Evolutionary conservation across 2,888 invertebrate genomes (phyloP), one percentile per base, ranked within the genome.

Genomic region (Heliothis peltigera): DNA sequence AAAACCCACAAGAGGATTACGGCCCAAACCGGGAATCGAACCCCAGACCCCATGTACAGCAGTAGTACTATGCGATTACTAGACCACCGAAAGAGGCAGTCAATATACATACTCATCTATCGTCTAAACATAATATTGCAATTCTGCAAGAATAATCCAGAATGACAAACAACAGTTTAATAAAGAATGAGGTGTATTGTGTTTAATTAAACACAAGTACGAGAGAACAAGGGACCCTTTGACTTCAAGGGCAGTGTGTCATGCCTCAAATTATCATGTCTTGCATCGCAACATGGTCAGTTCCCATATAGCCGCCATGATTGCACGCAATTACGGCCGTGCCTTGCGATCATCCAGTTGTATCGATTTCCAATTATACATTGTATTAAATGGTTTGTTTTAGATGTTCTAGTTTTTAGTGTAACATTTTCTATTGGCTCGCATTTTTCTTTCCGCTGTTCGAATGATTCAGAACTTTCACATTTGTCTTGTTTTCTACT

Each of bases 221-320:
- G 49, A 35, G 58, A 57, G 64, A 47, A 81, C 73, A 77, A 75
- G 70, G 63, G 61, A 60, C 70, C 73, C 74, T 69, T 79, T 76
- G 68, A 55, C 59, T 80, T 70, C 81, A 84, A 83, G 86, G 84
- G 65, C 79, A 79, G 74, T 79, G 66, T 75, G 62, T 79, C 54
- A 53, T 62, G 56, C 17, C 60, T 58, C 65, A 54, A 69, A 81
- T 79, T 77, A 81, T 71, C 79, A 67, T 66, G 72, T 75, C 60
- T 68, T 66, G 51, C 15, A 70, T 69, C 57, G 48, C 64, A 64
- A 65, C 47, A 54, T 59, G 69, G 60, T 43, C 64, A 64, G 73
- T 80, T 83, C 83, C 69, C 82, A 82, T 77, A 64, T 77, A 64
- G 53, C 46, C 43, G 54, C 60, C 69, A 72, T 58, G 58, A 69